A percentile compares a stretch with the other conserved stretches of the same genome.
Conservation (phyloP, 1,140 invertebrate species). For the Meloidogyne floridensis region DNA sequence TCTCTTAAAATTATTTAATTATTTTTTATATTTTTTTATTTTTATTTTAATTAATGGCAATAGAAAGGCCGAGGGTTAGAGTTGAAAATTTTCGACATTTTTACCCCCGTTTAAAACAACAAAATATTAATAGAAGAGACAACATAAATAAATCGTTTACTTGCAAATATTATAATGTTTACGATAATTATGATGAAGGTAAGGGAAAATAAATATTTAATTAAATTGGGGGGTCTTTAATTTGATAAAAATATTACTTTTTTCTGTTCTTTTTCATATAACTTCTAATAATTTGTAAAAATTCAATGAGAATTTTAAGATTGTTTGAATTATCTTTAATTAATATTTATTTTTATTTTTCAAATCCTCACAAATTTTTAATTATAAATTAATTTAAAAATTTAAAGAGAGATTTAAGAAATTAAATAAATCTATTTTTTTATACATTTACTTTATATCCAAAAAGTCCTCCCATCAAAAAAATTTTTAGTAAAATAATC, state of each 20-base stretch:
- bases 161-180: slow-evolving; percentile 52
- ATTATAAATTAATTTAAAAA: too few relatives aligned
- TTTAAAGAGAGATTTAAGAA: too few relatives aligned
- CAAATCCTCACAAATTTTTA: too few relatives aligned
- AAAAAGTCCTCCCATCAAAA: background rate
- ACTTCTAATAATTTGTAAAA: too few relatives aligned
- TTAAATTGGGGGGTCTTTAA: too few relatives aligned
- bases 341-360: too few relatives aligned
- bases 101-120: slow-evolving; percentile 23
- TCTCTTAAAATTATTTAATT: background rate
- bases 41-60: slow-evolving; percentile 24
- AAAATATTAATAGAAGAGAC: slow-evolving; percentile 13
- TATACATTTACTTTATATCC: too few relatives aligned
- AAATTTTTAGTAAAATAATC: background rate
- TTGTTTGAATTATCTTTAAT: too few relatives aligned
- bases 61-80: slow-evolving; percentile 38
- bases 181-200: slow-evolving; percentile 48
- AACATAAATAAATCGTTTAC: slow-evolving; percentile 11
- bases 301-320: too few relatives aligned
- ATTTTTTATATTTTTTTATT: background rate
- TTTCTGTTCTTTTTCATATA: too few relatives aligned
- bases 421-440: too few relatives aligned
- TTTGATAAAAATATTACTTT: too few relatives aligned
- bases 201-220: background rate
- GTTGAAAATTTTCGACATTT: slow-evolving; percentile 52